phyloP scores from a whole-genome alignment of 2,797 vertebrate species.

The Rousettus madagascariensis region DNA sequence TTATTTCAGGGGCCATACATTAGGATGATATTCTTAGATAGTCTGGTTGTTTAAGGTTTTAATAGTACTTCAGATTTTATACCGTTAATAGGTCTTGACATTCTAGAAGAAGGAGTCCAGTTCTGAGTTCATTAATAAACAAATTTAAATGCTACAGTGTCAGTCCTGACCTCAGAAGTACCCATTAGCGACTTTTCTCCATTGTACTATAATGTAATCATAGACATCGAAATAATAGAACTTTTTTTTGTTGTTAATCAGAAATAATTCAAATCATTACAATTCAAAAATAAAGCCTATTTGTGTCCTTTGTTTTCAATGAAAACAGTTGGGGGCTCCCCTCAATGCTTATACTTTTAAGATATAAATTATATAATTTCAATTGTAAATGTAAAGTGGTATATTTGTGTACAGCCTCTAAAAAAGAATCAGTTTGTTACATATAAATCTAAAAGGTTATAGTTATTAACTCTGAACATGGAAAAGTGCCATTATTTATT shows the following conservation, averaged over 20 bases:
- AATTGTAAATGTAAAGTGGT: not conserved
- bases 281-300: not conserved
- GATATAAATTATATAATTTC: conserved; percentile 28
- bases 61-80: conserved; percentile 57
- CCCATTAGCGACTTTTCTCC: conserved; percentile 70
- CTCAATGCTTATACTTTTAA: not conserved
- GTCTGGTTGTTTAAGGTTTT: conserved; percentile 27
- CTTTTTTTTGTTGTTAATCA: conserved; percentile 68
- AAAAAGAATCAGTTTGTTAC: not conserved
- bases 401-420: not conserved
- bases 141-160: conserved; percentile 47
- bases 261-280: conserved; percentile 68
- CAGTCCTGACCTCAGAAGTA: conserved; percentile 62
- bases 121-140: conserved; percentile 69
- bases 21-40: conserved; percentile 33
- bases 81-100: conserved; percentile 64
- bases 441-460: conserved; percentile 20
- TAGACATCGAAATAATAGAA: conserved; percentile 37
- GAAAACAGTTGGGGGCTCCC: not conserved
- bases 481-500: not conserved
- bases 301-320: conserved; percentile 32
- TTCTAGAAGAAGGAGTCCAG: conserved; percentile 25
- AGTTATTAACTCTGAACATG: not conserved
- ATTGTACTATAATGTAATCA: conserved; percentile 59
- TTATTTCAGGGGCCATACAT: conserved; percentile 39